These are phyloP conservation scores for Lerema accius DNA, from an alignment of 1,140 invertebrate genomes.

Conservation along the genomic window DNA sequence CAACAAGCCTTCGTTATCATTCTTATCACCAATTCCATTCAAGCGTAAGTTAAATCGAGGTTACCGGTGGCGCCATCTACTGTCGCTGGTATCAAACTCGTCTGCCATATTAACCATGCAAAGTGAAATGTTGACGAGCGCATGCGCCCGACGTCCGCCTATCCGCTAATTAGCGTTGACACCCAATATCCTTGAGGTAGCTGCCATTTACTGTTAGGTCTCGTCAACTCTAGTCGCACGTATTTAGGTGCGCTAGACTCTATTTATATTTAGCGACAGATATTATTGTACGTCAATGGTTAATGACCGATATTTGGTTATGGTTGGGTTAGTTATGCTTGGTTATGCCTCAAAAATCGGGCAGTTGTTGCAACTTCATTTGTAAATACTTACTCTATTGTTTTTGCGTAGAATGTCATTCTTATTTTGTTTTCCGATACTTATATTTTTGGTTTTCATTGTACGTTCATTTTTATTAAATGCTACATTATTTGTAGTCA, in stretches of 20 bases:
- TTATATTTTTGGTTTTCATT: no score
- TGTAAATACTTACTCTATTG: no score
- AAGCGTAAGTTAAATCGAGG: neutral
- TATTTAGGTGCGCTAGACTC: neutral
- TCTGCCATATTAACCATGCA: neutral
- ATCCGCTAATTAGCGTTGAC: neutral
- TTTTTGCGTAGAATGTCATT: no score
- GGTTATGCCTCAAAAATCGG: no score
- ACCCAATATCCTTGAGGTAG: neutral
- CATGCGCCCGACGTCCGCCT: neutral
- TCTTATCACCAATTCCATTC: no score
- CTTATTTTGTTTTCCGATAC: no score
- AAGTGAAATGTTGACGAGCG: neutral
- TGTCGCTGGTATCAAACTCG: neutral
- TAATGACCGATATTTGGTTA: neutral
- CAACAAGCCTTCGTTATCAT: no score
- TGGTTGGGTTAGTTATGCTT: no score
- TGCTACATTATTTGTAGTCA: no score
- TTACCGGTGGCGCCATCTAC: neutral
- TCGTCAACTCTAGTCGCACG: neutral
- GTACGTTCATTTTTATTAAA: no score
- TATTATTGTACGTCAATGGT: neutral
- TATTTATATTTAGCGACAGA: neutral
- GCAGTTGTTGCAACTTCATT: no score
- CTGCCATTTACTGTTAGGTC: neutral